Evolutionary conservation across 1,140 invertebrate species (phyloP), one percentile per base, ranked within the genome.

Genomic region (Lethocerus indicus): DNA sequence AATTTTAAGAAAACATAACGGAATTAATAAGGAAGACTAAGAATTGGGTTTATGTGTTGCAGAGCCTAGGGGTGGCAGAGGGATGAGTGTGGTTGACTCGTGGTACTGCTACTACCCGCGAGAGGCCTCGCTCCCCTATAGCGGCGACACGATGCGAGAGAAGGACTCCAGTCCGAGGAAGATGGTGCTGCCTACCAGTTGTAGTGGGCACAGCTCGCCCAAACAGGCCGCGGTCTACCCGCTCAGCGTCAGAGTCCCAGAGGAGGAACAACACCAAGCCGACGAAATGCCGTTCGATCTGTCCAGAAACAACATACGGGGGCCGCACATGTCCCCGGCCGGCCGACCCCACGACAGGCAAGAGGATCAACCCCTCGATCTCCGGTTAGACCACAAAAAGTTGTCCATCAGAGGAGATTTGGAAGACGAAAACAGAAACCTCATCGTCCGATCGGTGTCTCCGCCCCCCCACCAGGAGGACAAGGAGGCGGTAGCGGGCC

Each of bases 351-450:
- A 59, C 3, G 63, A 65, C 0, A 49, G 59, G 32, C 67, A 73
- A 27, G 73, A 75, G 27, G 81, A 84, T 54, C 80, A 85, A 59
- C 87, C 87, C 2, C 65, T 91, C 39, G 87, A 90, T 62, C 70
- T 91, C 9, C 73, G 84, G 52, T 72, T 89, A 37, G 83, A 83
- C 37, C 79, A 81, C 61, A 89, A 88, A 59, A 82, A 85, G 60
- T 63, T 67, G 20, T 58, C 59, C 14, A 50, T 59, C 50, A 52
- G 63, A 52, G 58, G 59, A 41, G 65, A 73, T 13, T 57, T 80
- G 5, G 75, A 81, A 57, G 83, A 86, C 63, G 83, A 86, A 61
- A 86, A 87, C 61, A 71, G 74, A 56, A 82, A 82, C 61, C 59
- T 79, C 1, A 76, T 80, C 29, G 32, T 64, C 14, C 45, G 59